Evolutionary conservation across 2,888 invertebrate species (phyloP), one percentile per base, ranked within the genome.

Genomic region (Hydroisotoma schaefferi): DNA sequence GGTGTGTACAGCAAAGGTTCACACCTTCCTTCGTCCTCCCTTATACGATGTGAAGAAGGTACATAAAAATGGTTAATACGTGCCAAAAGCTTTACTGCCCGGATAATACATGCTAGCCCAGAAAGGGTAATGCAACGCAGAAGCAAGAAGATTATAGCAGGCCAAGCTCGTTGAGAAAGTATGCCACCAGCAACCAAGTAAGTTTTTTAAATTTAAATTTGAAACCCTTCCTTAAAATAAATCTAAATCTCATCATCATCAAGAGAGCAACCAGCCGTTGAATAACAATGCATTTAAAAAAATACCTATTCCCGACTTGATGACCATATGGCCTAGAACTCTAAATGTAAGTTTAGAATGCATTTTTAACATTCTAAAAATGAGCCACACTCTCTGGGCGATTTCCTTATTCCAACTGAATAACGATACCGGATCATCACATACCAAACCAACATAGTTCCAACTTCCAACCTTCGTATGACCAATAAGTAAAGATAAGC

Each of bases 1-100:
- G n/a, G n/a, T n/a, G n/a, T n/a, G n/a, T n/a, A n/a, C n/a, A n/a
- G n/a, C 15, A 40, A 40, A 40, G 6, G 22, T 20, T 25, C 46
- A 46, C 46, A 46, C 46, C 46, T 20, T 20, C 46, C 46, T 10
- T 20, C 8, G n/a, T 6, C 43, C 43, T 15, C 43, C 43, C 8
- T 18, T 18, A 8, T 23, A 6, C 22, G 23, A 10, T 33, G 8
- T 8, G 33, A 10, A 33, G 33, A 8, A 15, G 33, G 8, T 33
- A 15, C 46, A 27, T 33, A 37, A 52, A 37, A 12, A 8, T 28
- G n/a, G 22, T 33, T n/a, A 28, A 40, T 58, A 61, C 65, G 65
- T 65, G 65, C 65, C 65, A 65, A 65, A 59, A 56, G 61, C 59
- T 28, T 48, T 48, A 47, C 29, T 49, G 38, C 49, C 38, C 61